These are phyloP conservation scores for Diaprepes abbreviatus DNA, from an alignment of 2,888 invertebrate genomes.

Conservation along the genomic window DNA sequence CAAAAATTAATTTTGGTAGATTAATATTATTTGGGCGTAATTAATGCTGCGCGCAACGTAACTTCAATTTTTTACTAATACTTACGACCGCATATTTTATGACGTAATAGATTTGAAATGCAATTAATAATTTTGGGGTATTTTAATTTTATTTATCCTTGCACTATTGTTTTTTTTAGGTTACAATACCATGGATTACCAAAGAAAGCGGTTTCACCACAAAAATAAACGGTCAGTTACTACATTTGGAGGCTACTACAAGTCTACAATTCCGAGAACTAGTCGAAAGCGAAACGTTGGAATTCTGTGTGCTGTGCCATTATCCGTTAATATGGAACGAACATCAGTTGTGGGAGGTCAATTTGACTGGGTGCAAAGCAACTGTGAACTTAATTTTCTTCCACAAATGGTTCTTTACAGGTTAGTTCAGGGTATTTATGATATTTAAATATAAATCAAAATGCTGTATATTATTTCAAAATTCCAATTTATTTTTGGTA, in stretches of 20 bases:
- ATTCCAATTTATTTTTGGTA: no score
- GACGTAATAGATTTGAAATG: no score
- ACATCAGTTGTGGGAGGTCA: constrained; percentile 94
- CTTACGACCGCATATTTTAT: no score
- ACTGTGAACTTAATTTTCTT: constrained; percentile 93
- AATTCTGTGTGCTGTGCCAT: constrained; percentile 89
- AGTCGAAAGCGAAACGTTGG: constrained; percentile 93
- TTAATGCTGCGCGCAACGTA: no score
- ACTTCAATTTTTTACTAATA: no score
- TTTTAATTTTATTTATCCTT: no score
- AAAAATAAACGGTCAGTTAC: constrained; percentile 91
- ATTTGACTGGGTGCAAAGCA: constrained; percentile 94
- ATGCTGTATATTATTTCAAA: no score
- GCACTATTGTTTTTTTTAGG: constrained; percentile 45
- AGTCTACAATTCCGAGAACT: constrained; percentile 93
- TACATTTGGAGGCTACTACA: constrained; percentile 95
- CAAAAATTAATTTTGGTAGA: no score
- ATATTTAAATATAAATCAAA: no score
- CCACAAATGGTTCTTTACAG: constrained; percentile 95
- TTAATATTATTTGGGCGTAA: no score
- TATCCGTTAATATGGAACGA: constrained; percentile 97
- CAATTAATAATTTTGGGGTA: no score
- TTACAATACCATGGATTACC: constrained; percentile 93
- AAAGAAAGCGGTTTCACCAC: constrained; percentile 84
- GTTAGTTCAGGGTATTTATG: no score